phyloP scores from a whole-genome alignment of 2,797 vertebrate genomes.

The Anguilla obscura region DNA sequence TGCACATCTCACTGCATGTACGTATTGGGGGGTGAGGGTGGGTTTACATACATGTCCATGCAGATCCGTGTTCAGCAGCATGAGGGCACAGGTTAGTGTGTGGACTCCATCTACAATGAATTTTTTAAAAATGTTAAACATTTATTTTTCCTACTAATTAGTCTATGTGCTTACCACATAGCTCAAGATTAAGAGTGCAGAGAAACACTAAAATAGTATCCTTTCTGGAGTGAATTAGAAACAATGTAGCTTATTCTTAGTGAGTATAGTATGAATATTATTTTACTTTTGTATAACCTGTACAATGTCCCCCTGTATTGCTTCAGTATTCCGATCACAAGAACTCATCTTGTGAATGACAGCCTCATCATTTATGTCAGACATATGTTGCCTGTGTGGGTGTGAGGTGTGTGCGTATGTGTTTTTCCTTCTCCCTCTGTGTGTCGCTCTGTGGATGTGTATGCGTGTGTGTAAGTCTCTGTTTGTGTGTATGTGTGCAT shows the following conservation, averaged over 20 bases:
- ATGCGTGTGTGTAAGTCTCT: neutral
- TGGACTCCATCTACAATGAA: slow-evolving; percentile 85
- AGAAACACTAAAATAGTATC: neutral
- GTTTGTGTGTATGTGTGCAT: neutral
- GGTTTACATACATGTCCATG: slow-evolving; percentile 87
- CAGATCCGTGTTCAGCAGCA: slow-evolving; percentile 96
- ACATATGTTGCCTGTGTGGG: neutral
- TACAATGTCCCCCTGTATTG: too few species aligned
- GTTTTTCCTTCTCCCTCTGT: neutral
- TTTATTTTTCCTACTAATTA: neutral
- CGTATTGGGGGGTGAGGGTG: neutral
- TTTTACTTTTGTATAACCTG: neutral
- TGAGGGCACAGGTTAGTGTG: slow-evolving; percentile 92
- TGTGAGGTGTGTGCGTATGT: neutral
- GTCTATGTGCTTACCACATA: neutral
- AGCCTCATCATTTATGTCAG: too few species aligned
- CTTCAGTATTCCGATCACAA: too few species aligned
- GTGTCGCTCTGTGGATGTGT: neutral
- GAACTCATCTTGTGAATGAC: too few species aligned
- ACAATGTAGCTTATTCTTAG: neutral
- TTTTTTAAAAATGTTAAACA: neutral
- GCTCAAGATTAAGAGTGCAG: neutral
- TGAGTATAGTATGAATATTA: neutral
- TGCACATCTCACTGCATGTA: neutral
- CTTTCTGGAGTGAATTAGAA: neutral